Base-by-base conservation (phyloP, 2,113 vertebrate species). In the Ursus arctos region DNA sequence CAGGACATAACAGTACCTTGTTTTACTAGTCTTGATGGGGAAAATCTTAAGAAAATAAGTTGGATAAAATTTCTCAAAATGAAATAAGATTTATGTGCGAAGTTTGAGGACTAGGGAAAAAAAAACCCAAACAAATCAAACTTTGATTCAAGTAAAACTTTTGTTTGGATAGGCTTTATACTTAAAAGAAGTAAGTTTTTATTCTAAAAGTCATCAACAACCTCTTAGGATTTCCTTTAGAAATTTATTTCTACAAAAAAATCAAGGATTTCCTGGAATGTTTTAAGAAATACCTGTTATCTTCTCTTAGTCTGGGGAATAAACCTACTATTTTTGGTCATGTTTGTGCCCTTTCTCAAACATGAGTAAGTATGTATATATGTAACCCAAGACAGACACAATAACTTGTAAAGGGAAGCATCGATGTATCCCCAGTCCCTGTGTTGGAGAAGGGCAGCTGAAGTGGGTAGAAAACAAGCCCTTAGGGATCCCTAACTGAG, bases 121-220 rank as follows among this genome's bases (percentile, higher is more conserved):
- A 85, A 40, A 74, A 43, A 13, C 5, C 18, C 33, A 43, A 49
- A 71, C n/a, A 61, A 92, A 83, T 47, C 43, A 81, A 95, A 72
- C 24, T 86, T 47, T 90, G 71, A 91, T 85, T 96, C 43, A 97
- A 67, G 51, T 74, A 96, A 84, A 85, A 92, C 49, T 43, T 84
- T 81, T 95, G 28, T 83, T 89, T 96, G 49, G 26, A 88, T 69
- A 94, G 63, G n/a, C 26, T 43, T 8, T 49, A 82, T 92, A 89
- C 47, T 91, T 83, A 96, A 87, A 91, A 86, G 51, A 94, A 93
- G 13, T 16, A 91, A 19, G 43, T 36, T 93, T 83, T 82, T 96
- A 87, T 83, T 79, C 43, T 93, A 43, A 59, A 80, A 36, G 15
- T 61, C 18, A 95, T 16, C 21, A 82, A 59, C 59, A 88, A 28